Evolutionary conservation across 2,797 vertebrate genomes (phyloP).

Genomic region (Poecile montanus): DNA sequence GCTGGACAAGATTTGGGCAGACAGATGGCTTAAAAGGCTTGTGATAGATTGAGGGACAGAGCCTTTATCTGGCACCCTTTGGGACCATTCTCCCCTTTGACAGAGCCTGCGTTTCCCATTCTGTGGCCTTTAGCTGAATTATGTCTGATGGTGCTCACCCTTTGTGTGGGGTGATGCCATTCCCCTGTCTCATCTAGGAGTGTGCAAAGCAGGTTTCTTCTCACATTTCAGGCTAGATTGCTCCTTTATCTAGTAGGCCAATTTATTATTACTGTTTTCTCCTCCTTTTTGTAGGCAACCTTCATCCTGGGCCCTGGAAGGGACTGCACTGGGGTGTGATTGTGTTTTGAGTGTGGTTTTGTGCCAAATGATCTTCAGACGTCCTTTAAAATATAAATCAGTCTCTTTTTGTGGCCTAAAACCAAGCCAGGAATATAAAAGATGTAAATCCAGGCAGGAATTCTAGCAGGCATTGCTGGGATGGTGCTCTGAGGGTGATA

Average conservation of each 20-base stretch:
- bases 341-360: not conserved
- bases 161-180: fast-evolving
- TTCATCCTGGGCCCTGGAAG: not conserved
- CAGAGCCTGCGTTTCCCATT: not conserved
- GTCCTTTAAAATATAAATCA: not conserved
- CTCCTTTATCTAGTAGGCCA: not conserved
- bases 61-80: not conserved
- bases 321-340: not conserved
- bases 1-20: not conserved
- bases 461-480: not conserved
- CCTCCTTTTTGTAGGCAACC: not conserved
- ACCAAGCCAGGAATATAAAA: not conserved
- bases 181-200: not conserved
- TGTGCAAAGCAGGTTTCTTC: not conserved
- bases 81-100: not conserved
- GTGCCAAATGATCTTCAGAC: not conserved
- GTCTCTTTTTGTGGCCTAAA: not conserved
- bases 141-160: not conserved
- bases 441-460: not conserved
- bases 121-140: not conserved
- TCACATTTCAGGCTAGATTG: not conserved
- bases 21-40: not conserved
- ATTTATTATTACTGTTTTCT: not conserved
- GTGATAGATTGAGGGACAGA: fast-evolving
- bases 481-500: not conserved